Conservation (phyloP, 2,888 invertebrate genomes). For the Hipparchia semele region DNA sequence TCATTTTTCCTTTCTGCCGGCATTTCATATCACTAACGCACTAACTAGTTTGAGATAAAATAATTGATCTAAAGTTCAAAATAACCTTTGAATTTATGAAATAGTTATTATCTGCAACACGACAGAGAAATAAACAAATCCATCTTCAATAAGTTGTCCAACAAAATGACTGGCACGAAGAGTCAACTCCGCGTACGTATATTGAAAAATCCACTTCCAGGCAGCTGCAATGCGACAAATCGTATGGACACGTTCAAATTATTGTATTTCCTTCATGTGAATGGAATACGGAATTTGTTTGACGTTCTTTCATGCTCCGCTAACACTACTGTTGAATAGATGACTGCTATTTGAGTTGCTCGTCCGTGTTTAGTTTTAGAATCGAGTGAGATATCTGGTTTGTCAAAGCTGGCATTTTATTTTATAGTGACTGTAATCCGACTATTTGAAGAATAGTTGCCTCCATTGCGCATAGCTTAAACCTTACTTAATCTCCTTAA, state of each 20-base stretch:
- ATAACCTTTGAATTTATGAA: no score
- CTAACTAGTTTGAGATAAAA: no score
- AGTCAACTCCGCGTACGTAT: slow-evolving; percentile 46
- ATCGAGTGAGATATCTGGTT: slow-evolving; percentile 5
- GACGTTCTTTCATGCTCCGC: slow-evolving; percentile 50
- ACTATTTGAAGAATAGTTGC: neutral
- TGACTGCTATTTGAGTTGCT: slow-evolving; percentile 24
- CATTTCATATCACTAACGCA: no score
- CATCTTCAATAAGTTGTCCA: slow-evolving; percentile 20
- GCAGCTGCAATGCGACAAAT: slow-evolving; percentile 76
- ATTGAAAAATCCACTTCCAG: slow-evolving; percentile 60
- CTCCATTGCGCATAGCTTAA: no score
- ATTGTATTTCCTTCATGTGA: slow-evolving; percentile 47
- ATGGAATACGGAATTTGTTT: slow-evolving; percentile 56
- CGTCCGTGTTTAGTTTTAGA: slow-evolving; percentile 17
- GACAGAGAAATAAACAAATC: slow-evolving; percentile 7
- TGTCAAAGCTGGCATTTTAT: neutral
- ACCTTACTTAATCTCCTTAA: no score
- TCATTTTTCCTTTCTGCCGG: no score
- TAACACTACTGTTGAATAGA: slow-evolving; percentile 25
- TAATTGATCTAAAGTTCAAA: no score
- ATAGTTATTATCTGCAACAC: neutral
- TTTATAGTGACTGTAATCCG: neutral
- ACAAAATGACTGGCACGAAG: slow-evolving; percentile 44
- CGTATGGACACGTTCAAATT: slow-evolving; percentile 63